Conservation (phyloP, 2,797 vertebrate genomes). For the Anabas testudineus region DNA sequence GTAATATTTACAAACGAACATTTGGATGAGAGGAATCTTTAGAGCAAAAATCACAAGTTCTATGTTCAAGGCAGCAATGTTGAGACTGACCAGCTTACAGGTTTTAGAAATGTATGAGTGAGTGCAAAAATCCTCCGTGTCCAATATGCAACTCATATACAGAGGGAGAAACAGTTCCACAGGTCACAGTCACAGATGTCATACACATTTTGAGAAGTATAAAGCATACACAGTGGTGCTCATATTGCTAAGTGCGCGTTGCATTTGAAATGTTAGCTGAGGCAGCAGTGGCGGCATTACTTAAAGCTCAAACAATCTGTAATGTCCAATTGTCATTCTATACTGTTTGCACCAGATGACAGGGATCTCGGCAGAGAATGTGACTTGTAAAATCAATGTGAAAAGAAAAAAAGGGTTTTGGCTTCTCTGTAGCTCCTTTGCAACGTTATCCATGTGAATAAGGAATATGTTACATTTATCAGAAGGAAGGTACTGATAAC, state of each 20-base stretch:
- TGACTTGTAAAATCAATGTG: slow-evolving; percentile 74
- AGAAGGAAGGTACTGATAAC: slow-evolving; percentile 60
- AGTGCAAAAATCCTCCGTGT: slow-evolving; percentile 10
- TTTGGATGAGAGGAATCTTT: slow-evolving; percentile 20
- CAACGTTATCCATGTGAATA: slow-evolving; percentile 57
- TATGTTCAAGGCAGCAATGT: neutral
- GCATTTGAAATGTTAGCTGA: slow-evolving; percentile 25
- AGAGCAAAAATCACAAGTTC: slow-evolving; percentile 2
- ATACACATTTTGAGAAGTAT: slow-evolving; percentile 2
- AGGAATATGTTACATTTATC: slow-evolving; percentile 65
- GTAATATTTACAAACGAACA: slow-evolving; percentile 4
- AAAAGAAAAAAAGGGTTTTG: slow-evolving; percentile 47
- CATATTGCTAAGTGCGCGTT: slow-evolving; percentile 7
- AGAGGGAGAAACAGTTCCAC: slow-evolving; percentile 10
- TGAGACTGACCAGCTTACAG: too few relatives aligned
- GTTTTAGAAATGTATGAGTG: neutral
- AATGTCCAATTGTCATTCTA: slow-evolving; percentile 53
- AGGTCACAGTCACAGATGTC: slow-evolving; percentile 2
- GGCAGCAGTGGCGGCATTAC: slow-evolving; percentile 3
- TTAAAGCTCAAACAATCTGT: slow-evolving; percentile 44
- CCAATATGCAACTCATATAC: slow-evolving; percentile 8
- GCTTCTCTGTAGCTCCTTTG: slow-evolving; percentile 38
- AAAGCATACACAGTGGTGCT: slow-evolving; percentile 8
- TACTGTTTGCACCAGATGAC: slow-evolving; percentile 36
- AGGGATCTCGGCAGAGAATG: slow-evolving; percentile 47